Conservation (phyloP, 1,140 invertebrate genomes). For the Melitaea cinxia region DNA sequence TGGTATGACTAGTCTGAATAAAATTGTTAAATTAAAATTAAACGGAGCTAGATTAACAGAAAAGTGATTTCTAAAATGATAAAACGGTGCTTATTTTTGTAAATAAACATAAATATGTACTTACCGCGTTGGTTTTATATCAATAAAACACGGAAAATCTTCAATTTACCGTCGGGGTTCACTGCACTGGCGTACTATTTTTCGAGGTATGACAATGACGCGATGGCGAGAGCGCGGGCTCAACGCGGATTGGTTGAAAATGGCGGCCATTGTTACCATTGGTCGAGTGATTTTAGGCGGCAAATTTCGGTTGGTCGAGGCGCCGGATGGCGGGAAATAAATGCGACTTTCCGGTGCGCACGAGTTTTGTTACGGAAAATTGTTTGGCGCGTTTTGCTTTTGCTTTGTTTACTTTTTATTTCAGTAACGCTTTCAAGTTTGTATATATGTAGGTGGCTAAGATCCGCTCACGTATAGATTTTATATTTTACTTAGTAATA, state of each 20-base stretch:
- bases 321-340: slow-evolving; percentile 78
- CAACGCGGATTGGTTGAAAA: slow-evolving; percentile 71
- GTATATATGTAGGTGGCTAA: slow-evolving; percentile 28
- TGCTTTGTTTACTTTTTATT: slow-evolving; percentile 53
- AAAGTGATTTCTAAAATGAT: slow-evolving; percentile 12
- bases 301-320: slow-evolving; percentile 80
- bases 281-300: slow-evolving; percentile 73
- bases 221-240: slow-evolving; percentile 77
- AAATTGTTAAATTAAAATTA: slow-evolving; percentile 33
- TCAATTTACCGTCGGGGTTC: slow-evolving; percentile 77
- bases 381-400: slow-evolving; percentile 69
- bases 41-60: slow-evolving; percentile 1
- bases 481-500: neutral
- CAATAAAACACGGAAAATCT: slow-evolving; percentile 69
- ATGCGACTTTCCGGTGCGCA: slow-evolving; percentile 72
- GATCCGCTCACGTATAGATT: slow-evolving; percentile 21
- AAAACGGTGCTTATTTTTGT: slow-evolving; percentile 23
- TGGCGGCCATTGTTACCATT: slow-evolving; percentile 71
- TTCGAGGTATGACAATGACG: slow-evolving; percentile 79
- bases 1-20: slow-evolving; percentile 14
- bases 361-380: slow-evolving; percentile 74
- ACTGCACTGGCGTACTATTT: slow-evolving; percentile 79
- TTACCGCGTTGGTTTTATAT: slow-evolving; percentile 61
- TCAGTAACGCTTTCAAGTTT: slow-evolving; percentile 35
- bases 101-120: slow-evolving; percentile 39